phyloP scores from a whole-genome alignment of 2,113 vertebrate species.

The Mungos mungo region DNA sequence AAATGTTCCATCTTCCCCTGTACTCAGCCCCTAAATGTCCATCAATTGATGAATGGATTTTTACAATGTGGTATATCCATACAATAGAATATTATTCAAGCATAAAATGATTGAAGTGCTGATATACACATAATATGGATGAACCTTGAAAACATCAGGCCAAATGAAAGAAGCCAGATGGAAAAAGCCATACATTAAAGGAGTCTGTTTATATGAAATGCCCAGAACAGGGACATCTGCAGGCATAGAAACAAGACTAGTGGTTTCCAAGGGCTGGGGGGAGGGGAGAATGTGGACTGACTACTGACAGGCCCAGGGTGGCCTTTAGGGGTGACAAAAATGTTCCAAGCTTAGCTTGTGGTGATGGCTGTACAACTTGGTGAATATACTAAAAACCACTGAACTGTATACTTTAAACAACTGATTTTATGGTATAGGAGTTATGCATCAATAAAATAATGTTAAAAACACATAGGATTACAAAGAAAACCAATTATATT shows the following conservation, averaged over 20 bases:
- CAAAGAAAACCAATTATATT: neutral
- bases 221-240: neutral
- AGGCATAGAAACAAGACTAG: neutral
- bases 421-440: neutral
- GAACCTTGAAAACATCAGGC: neutral
- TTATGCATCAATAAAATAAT: neutral
- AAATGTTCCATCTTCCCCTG: neutral
- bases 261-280: neutral
- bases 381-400: neutral
- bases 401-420: neutral
- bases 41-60: neutral
- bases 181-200: neutral
- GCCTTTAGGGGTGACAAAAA: neutral
- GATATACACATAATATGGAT: neutral
- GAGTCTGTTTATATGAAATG: neutral
- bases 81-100: neutral
- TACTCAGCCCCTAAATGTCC: neutral
- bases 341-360: neutral
- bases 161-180: neutral
- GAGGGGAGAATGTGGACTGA: too few relatives aligned
- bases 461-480: constrained; percentile 1
- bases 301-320: neutral
- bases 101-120: neutral
- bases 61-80: neutral
- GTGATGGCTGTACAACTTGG: neutral